phyloP scores from a whole-genome alignment of 2,797 vertebrate genomes.

The Lophotriccus pileatus region DNA sequence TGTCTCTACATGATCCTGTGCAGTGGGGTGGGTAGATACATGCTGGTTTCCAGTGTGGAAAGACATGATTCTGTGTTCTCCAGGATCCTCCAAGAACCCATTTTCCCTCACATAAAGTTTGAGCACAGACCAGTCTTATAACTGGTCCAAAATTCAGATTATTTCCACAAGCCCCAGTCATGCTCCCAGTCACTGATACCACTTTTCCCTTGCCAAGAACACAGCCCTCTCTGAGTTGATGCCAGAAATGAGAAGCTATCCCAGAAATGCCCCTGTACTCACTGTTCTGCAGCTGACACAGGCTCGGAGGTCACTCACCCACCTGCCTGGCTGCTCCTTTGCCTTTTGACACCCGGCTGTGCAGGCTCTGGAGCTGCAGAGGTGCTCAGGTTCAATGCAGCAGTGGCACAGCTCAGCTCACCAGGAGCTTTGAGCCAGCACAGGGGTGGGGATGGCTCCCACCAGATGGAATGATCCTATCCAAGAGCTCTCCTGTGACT shows the following conservation, averaged over 20 bases:
- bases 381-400: not conserved
- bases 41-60: not conserved
- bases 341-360: fast-evolving
- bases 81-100: not conserved
- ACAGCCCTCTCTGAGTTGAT: fast-evolving
- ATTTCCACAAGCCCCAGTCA: not conserved
- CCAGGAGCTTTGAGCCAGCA: not conserved
- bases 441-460: not conserved
- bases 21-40: not conserved
- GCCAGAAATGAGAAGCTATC: not conserved
- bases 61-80: not conserved
- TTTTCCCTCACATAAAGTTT: not conserved
- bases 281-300: not conserved
- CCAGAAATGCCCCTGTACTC: not conserved
- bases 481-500: not conserved
- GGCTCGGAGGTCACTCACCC: not conserved
- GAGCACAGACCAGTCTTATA: not conserved
- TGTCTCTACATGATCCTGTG: fast-evolving
- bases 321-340: not conserved
- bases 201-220: not conserved
- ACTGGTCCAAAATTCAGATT: not conserved
- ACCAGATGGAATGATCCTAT: not conserved
- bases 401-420: not conserved
- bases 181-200: fast-evolving
- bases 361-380: not conserved